A percentile compares a stretch with the other conserved stretches of the same genome.
phyloP scores from a whole-genome alignment of 2,797 vertebrate genomes.

The Typhlichthys subterraneus region DNA sequence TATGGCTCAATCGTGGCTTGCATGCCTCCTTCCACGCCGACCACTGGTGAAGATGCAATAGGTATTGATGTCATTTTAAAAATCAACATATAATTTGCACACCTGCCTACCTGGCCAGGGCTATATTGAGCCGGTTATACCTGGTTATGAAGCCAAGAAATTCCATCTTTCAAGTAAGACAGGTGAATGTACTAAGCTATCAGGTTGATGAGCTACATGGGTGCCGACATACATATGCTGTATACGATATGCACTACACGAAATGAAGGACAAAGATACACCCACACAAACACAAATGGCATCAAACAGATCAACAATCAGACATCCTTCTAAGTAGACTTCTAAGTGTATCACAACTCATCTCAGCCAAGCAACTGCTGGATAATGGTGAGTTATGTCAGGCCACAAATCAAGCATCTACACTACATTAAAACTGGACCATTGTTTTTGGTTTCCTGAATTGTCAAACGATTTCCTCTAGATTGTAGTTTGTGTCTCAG shows the following conservation, averaged over 20 bases:
- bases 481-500: not conserved
- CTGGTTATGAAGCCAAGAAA: not conserved
- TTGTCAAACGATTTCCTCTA: not conserved
- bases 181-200: not conserved
- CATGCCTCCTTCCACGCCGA: too few relatives aligned
- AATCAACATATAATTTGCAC: slow-evolving; percentile 6
- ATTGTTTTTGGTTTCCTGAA: slow-evolving; percentile 47
- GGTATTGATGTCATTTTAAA: not conserved
- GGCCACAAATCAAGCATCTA: slow-evolving; percentile 38
- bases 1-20: too few relatives aligned
- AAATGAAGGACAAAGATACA: too few relatives aligned
- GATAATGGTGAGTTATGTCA: slow-evolving; percentile 45
- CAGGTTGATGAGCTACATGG: not conserved
- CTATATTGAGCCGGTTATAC: not conserved
- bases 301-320: slow-evolving; percentile 2
- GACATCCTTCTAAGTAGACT: slow-evolving; percentile 14
- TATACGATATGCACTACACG: too few relatives aligned
- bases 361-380: slow-evolving; percentile 57
- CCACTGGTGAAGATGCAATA: slow-evolving; percentile 26
- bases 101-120: not conserved
- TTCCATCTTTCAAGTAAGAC: slow-evolving; percentile 13
- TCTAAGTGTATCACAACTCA: slow-evolving; percentile 33
- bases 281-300: too few relatives aligned
- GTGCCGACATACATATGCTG: not conserved
- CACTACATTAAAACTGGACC: slow-evolving; percentile 70